phyloP scores from a whole-genome alignment of 2,888 invertebrate genomes.

The Eupithecia abbreviata region DNA sequence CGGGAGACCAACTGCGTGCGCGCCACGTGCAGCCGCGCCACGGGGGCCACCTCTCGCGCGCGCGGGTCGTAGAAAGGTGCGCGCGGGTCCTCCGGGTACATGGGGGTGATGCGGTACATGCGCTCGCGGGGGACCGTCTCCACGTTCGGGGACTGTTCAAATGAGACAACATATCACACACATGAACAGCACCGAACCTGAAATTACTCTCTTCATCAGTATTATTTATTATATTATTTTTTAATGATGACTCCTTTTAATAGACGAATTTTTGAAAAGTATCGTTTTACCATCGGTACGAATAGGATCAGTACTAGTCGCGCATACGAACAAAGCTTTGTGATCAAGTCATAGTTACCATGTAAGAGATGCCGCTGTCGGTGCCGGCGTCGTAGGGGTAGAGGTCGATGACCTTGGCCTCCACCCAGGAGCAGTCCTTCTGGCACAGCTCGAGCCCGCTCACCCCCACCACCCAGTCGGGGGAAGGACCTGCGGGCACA shows the following conservation, averaged over 20 bases:
- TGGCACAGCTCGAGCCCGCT: constrained; percentile 94
- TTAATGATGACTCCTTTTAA: too few species aligned
- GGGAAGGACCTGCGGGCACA: constrained; percentile 90
- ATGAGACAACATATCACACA: too few species aligned
- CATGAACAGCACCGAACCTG: too few species aligned
- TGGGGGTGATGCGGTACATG: constrained; percentile 95
- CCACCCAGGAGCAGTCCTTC: constrained; percentile 96
- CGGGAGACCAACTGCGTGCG: constrained; percentile 89
- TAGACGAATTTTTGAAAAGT: too few species aligned
- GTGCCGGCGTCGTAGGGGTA: constrained; percentile 98
- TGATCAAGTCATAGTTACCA: constrained; percentile 80
- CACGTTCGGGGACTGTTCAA: constrained; percentile 88
- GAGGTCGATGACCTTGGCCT: constrained; percentile 91
- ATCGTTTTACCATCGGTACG: too few species aligned
- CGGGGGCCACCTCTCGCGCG: constrained; percentile 88
- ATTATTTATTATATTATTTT: too few species aligned
- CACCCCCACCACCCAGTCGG: constrained; percentile 99
- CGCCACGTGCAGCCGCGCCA: constrained; percentile 91
- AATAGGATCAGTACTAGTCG: not conserved
- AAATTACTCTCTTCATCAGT: too few species aligned
- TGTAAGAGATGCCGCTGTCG: constrained; percentile 95
- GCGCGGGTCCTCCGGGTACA: constrained; percentile 94
- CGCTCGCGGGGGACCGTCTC: constrained; percentile 91
- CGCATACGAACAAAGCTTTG: not conserved
- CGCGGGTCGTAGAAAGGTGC: constrained; percentile 95